phyloP scores from a whole-genome alignment of 2,888 invertebrate genomes.

The Nemotelus nigrinus region DNA sequence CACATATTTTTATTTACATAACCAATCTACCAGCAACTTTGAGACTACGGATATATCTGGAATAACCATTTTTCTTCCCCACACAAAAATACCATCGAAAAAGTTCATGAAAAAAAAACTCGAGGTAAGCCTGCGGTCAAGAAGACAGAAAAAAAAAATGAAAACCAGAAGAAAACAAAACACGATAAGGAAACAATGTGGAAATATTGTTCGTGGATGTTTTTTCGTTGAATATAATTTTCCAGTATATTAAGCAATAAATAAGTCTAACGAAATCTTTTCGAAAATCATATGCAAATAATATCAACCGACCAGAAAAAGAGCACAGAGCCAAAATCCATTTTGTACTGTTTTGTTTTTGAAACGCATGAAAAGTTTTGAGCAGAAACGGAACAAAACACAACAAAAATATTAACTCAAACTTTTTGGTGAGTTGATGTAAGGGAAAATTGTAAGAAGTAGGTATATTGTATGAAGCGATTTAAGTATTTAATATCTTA shows the following conservation, averaged over 20 bases:
- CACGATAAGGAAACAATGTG: neutral
- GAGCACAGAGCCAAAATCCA: neutral
- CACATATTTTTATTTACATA: no score
- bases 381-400: neutral
- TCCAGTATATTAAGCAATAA: constrained; percentile 44
- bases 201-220: no score
- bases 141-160: neutral
- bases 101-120: no score
- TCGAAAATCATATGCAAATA: constrained; percentile 34
- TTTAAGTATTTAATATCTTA: no score
- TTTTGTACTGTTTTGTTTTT: neutral
- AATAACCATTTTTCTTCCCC: no score
- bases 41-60: no score
- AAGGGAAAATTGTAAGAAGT: neutral
- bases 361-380: neutral
- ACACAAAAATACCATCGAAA: no score
- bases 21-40: no score
- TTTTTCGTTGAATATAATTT: constrained; percentile 46
- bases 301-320: constrained; percentile 19
- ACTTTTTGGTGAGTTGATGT: neutral
- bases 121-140: neutral
- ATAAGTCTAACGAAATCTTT: constrained; percentile 41
- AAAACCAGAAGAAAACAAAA: neutral
- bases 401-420: neutral
- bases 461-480: neutral